These are phyloP conservation scores for Oegoconia quadripuncta DNA, from an alignment of 2,888 invertebrate species.

Conservation along the genomic window DNA sequence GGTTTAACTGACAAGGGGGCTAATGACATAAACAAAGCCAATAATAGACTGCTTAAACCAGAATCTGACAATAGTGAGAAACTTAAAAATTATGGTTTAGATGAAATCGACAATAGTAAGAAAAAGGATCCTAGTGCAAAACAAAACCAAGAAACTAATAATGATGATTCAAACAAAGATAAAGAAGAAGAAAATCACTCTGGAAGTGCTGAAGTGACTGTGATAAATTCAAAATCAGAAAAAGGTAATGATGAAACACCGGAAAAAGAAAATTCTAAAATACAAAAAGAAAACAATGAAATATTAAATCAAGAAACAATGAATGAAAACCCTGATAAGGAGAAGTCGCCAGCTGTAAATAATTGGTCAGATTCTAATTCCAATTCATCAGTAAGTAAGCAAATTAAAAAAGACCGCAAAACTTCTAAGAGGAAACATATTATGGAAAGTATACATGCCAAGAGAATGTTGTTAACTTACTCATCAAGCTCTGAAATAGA, in stretches of 20 bases:
- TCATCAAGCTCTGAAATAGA: constrained; percentile 64
- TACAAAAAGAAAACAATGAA: constrained; percentile 1
- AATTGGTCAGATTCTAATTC: constrained; percentile 32
- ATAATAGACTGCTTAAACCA: too few species aligned
- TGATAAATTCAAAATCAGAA: not conserved
- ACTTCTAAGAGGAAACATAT: constrained; percentile 44
- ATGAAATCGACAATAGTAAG: not conserved
- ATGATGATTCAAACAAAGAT: constrained; percentile 10
- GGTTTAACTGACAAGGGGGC: too few species aligned
- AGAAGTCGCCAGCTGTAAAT: constrained; percentile 28
- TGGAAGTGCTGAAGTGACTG: not conserved
- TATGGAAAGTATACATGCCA: constrained; percentile 56
- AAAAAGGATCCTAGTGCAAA: not conserved
- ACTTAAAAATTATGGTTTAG: too few species aligned
- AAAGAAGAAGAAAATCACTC: constrained; percentile 1
- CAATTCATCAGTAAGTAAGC: constrained; percentile 24
- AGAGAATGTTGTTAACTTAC: constrained; percentile 50
- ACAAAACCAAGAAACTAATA: constrained; percentile 4
- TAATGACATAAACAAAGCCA: too few species aligned
- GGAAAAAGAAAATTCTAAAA: constrained; percentile 9
- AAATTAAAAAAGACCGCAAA: constrained; percentile 21
- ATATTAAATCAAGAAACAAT: not conserved
- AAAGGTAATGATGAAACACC: not conserved
- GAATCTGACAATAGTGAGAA: too few species aligned
- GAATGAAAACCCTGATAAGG: constrained; percentile 15